Conservation (phyloP, 2,113 vertebrate species). For the Lepidothrix coronata region DNA sequence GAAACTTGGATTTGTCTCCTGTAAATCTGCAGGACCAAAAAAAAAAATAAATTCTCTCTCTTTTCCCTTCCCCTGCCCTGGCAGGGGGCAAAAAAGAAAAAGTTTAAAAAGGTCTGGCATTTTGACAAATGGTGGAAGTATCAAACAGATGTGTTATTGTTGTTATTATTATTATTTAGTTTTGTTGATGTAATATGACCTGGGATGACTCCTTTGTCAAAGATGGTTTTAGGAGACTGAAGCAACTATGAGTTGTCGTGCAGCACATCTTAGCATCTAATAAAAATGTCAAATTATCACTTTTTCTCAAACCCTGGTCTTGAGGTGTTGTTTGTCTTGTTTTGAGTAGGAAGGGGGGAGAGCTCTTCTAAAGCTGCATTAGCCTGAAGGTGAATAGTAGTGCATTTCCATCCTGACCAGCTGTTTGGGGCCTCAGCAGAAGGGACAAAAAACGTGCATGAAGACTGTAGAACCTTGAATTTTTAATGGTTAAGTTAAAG, state of each 20-base stretch:
- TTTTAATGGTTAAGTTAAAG: background rate
- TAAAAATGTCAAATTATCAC: background rate
- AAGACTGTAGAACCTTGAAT: background rate
- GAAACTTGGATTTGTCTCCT: conserved; percentile 22
- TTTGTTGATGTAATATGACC: background rate
- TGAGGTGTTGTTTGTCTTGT: background rate
- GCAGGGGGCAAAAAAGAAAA: background rate
- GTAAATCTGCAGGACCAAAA: background rate
- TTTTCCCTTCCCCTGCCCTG: background rate
- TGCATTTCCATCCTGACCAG: background rate
- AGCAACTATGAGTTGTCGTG: background rate
- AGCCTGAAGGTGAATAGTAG: background rate
- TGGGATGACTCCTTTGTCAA: background rate
- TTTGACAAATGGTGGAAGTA: background rate
- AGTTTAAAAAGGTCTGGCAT: background rate
- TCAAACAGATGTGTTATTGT: background rate
- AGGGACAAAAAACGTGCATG: background rate
- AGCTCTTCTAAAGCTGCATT: background rate
- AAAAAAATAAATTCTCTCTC: background rate
- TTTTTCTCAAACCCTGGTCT: background rate
- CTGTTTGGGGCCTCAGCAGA: background rate
- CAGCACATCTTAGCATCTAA: background rate
- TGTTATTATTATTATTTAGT: background rate
- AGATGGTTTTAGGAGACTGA: background rate
- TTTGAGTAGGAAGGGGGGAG: background rate